Base-by-base conservation (phyloP, 2,113 vertebrate species). In the Parotia lawesii region DNA sequence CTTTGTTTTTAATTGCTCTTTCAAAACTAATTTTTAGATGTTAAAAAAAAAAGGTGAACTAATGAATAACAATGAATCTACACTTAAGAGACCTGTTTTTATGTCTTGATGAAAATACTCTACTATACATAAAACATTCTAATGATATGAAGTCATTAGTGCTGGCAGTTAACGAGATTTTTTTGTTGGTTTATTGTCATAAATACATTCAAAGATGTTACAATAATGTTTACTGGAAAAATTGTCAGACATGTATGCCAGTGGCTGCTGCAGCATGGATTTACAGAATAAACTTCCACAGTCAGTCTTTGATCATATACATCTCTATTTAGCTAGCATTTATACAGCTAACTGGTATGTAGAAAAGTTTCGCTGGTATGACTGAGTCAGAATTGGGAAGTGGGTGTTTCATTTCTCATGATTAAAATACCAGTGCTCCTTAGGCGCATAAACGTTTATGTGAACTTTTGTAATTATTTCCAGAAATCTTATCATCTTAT, bases 381-480 rank as follows among this genome's bases (percentile, higher is more conserved):
- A 66, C 47, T 80, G 65, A 87, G 37, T 74, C 57, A 86, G 76
- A 86, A 74, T 33, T 84, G 67, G 83, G 37, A 84, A 80, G 56
- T 38, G 51, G 23, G 12, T 72, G 28, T 94, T 85, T 85, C 22
- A 75, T 91, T 91, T 76, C 33, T 91, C 18, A 6, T 73, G 11
- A 54, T 80, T 85, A 73, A 93, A 89, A 73, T 95, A 80, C 45
- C 27, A 57, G 1, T 79, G 35, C 50, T 96, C 58, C 29, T 87
- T 79, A 45, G 1, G 6, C 70, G 33, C 29, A 47, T 66, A 85
- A 93, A 91, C 16, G 22, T 93, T 91, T 93, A 80, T 64, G 31
- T 95, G 71, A 85, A 65, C 73, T 85, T 86, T 13, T 54, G 50
- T 70, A 50, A 80, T 90, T 75, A 73, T 85, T 94, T 94, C 67